phyloP scores from a whole-genome alignment of 64 coral and sea anemone genomes.

The Stichodactyla helianthus region DNA sequence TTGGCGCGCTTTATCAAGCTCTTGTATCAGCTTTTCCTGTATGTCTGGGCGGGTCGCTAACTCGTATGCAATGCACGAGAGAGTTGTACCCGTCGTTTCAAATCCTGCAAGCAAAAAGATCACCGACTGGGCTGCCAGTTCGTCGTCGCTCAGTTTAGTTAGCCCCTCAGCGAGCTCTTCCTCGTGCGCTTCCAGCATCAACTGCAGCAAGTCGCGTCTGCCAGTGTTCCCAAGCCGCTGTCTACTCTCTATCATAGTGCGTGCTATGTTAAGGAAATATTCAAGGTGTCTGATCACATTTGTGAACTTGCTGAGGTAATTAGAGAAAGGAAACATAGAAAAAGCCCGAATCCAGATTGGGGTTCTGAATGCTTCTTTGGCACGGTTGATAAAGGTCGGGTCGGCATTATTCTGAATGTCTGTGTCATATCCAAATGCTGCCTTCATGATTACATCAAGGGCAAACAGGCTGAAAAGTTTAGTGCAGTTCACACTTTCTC shows the following conservation, averaged over 20 bases:
- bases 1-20: slow-evolving; percentile 52
- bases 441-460: slow-evolving; percentile 45
- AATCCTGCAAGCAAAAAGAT: slow-evolving; percentile 62
- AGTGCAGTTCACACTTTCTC: slow-evolving; percentile 2
- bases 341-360: slow-evolving; percentile 36
- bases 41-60: slow-evolving; percentile 55
- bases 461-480: slow-evolving; percentile 41
- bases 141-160: slow-evolving; percentile 49
- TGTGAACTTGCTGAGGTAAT: slow-evolving; percentile 29
- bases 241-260: slow-evolving; percentile 40
- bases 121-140: slow-evolving; percentile 66
- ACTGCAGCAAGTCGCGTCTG: slow-evolving; percentile 47
- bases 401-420: slow-evolving; percentile 46
- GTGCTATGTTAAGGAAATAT: slow-evolving; percentile 34
- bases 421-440: slow-evolving; percentile 45
- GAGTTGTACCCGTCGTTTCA: slow-evolving; percentile 61
- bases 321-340: slow-evolving; percentile 40
- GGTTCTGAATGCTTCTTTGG: slow-evolving; percentile 19
- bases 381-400: neutral
- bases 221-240: neutral
- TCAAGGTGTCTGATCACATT: slow-evolving; percentile 17
- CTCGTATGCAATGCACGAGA: slow-evolving; percentile 51
- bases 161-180: slow-evolving; percentile 43
- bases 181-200: slow-evolving; percentile 81
- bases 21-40: slow-evolving; percentile 66